These are phyloP conservation scores for Brachystomella parvula DNA, from an alignment of 1,140 invertebrate species.

Conservation along the genomic window DNA sequence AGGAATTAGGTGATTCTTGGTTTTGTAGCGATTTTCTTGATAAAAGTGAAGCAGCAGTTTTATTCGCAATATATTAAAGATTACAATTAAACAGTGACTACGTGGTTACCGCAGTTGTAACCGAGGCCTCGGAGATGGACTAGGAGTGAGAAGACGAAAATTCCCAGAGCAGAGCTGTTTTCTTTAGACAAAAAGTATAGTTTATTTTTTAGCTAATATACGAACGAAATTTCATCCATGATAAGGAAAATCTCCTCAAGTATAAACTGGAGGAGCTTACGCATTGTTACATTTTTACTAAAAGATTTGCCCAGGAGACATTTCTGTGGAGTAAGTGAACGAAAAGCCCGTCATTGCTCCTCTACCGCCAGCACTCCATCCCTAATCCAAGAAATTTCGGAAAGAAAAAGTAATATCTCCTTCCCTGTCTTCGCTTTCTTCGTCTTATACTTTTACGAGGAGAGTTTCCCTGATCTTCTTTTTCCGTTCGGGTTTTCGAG, in stretches of 20 bases:
- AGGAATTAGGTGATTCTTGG: neutral
- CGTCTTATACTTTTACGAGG: conserved; percentile 5
- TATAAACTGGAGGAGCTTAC: neutral
- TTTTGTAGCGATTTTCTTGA: neutral
- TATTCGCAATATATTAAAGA: too few relatives aligned
- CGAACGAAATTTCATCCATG: neutral
- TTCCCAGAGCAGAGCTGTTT: neutral
- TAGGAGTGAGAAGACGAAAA: neutral
- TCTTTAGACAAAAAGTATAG: neutral
- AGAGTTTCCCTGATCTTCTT: neutral
- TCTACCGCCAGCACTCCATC: too few relatives aligned
- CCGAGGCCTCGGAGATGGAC: neutral
- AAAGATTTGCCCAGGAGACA: too few relatives aligned
- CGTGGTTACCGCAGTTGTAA: too few relatives aligned
- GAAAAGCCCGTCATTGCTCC: too few relatives aligned
- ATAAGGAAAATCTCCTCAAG: neutral
- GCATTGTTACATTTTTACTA: neutral
- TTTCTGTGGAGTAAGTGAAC: too few relatives aligned
- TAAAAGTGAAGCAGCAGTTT: too few relatives aligned
- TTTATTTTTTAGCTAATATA: neutral
- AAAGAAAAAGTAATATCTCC: neutral
- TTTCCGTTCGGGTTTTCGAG: neutral
- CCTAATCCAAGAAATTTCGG: neutral
- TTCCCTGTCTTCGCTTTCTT: neutral
- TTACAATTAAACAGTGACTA: too few relatives aligned